Percentiles rank a stretch among this genome's conserved stretches.
Conservation (phyloP, 2,888 invertebrate genomes). For the Noctuana brunneofusca region DNA sequence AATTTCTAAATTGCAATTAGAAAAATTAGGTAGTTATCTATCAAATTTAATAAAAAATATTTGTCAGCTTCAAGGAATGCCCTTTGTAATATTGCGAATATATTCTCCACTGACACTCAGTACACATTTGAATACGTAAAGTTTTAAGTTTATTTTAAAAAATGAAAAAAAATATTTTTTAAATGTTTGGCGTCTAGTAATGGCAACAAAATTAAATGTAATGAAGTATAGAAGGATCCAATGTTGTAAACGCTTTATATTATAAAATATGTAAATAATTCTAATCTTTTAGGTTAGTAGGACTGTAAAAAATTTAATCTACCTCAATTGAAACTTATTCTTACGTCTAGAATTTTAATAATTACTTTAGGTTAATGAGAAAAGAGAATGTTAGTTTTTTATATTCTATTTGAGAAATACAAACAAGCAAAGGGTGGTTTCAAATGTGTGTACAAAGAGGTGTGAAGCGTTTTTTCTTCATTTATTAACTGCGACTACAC, state of each 20-base stretch:
- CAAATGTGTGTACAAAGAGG: constrained; percentile 39
- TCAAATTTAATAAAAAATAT: background rate
- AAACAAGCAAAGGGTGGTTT: constrained; percentile 56
- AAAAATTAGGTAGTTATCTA: too few species aligned
- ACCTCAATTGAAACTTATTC: constrained; percentile 81
- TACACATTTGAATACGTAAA: constrained; percentile 37
- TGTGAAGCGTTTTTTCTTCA: constrained; percentile 15
- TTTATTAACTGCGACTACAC: background rate
- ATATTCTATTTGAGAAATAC: constrained; percentile 68
- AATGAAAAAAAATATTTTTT: constrained; percentile 35
- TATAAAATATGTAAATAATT: constrained; percentile 76
- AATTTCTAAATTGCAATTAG: too few species aligned
- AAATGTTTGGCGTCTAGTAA: constrained; percentile 47
- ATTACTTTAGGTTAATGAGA: constrained; percentile 79
- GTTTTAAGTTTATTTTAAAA: constrained; percentile 40
- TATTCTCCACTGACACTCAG: constrained; percentile 30
- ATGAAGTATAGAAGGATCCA: constrained; percentile 56
- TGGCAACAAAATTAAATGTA: constrained; percentile 49
- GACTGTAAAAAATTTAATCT: constrained; percentile 82
- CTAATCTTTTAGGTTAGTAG: constrained; percentile 81
- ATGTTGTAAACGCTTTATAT: constrained; percentile 71
- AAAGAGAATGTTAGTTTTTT: constrained; percentile 47
- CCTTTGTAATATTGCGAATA: constrained; percentile 24
- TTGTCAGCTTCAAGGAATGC: constrained; percentile 8
- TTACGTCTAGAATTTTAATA: constrained; percentile 74